Evolutionary conservation across 2,797 vertebrate species (phyloP), one percentile per base, ranked within the genome.

Genomic region (Acanthurus tractus): DNA sequence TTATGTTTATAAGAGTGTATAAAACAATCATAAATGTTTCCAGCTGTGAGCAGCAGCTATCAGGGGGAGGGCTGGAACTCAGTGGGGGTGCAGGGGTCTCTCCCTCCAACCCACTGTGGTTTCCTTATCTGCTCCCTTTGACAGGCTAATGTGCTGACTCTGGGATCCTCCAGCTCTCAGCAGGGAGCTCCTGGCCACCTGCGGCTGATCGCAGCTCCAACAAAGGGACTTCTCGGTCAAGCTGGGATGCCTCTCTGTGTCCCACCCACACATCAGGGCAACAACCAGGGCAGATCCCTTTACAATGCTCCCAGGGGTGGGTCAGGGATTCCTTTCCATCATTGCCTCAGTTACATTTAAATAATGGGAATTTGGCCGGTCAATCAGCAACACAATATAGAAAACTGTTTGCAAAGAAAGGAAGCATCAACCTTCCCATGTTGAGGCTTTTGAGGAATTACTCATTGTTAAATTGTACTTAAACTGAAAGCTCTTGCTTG

Each of bases 141-240:
- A 92, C 68, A 93, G 29, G 93, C 90, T 94, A 95, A 95, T 92
- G 89, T 86, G 76, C 86, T 88, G 89, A 91, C 85, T 88, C 46
- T 63, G 81, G 86, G 77, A 89, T 91, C 88, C 77, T 85, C 79
- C 70, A 72, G 83, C 66, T 6, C 91, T 77, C 92, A 89, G 92
- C 86, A 50, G 91, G 93, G 84, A 75, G 78, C 87, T 89, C 80
- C 86, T 82, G 92, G 74, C 85, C 95, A 94, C 94, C 95, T 95
- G 95, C 93, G 90, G 92, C 80, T 76, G 64, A 70, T 76, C 81
- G 78, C 68, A 68, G 81, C 70, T 67, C 69, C 11, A 79, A 89
- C 92, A 94, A 94, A 92, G 83, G 78, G 68, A 78, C 65, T 54
- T 67, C 76, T 88, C 80, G 74, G 80, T 87, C 88, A 84, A 84